Conservation (phyloP, 2,113 vertebrate genomes). For the Pelecanoides urinatrix region DNA sequence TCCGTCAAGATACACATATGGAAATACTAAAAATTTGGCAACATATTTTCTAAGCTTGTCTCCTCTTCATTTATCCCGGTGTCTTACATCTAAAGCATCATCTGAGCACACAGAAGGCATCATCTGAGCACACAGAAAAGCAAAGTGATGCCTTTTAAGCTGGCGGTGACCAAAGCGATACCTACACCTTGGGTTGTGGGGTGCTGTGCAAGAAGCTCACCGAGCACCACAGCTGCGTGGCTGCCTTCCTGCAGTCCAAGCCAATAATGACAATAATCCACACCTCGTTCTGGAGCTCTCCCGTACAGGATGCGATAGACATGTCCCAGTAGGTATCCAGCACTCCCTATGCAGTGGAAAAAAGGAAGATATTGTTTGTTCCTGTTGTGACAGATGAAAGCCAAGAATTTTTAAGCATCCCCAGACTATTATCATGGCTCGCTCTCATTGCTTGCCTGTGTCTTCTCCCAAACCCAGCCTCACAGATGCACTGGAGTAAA, state of each 20-base stretch:
- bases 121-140: neutral
- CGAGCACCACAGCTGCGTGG: rapidly evolving
- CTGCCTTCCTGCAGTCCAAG: neutral
- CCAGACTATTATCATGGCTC: neutral
- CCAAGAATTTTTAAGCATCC: neutral
- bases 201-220: neutral
- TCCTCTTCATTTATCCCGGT: neutral
- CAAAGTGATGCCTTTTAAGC: neutral
- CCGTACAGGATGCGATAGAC: neutral
- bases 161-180: neutral
- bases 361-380: neutral
- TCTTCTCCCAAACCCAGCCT: neutral
- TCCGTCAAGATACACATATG: neutral
- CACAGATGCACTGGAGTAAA: neutral
- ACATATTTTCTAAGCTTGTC: neutral
- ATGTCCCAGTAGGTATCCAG: neutral
- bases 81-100: neutral
- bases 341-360: neutral
- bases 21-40: neutral
- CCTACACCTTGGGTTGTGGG: neutral
- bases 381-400: neutral
- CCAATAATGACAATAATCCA: neutral
- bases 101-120: neutral
- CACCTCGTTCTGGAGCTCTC: neutral
- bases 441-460: neutral